Evolutionary conservation across 1,140 invertebrate genomes (phyloP).

Genomic region (Bombus pascuorum): DNA sequence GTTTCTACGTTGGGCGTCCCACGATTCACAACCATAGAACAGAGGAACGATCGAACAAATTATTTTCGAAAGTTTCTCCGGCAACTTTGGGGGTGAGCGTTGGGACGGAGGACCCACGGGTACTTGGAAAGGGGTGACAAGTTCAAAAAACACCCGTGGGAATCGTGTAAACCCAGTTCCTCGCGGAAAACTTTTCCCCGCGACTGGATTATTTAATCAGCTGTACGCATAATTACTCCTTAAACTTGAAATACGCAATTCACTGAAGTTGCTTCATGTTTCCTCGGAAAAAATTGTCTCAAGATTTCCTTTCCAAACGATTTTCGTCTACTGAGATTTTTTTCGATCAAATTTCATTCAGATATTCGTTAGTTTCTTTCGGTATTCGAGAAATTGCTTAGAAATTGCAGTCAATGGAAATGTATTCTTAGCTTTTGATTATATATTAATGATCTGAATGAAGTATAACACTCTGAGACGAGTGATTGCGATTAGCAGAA

Average conservation of each 20-base stretch:
- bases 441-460: neutral
- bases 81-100: neutral
- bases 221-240: constrained; percentile 47
- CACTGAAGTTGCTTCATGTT: neutral
- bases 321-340: neutral
- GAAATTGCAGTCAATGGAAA: neutral
- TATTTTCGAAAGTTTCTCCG: constrained; percentile 55
- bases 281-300: neutral
- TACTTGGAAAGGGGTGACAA: constrained; percentile 36
- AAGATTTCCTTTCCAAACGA: neutral
- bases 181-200: constrained; percentile 48
- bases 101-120: constrained; percentile 15
- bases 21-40: constrained; percentile 10
- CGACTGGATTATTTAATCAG: constrained; percentile 61
- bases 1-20: neutral
- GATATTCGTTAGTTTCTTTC: neutral
- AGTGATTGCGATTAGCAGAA: neutral
- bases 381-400: neutral
- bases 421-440: no score
- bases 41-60: constrained; percentile 42
- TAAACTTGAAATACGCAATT: constrained; percentile 33
- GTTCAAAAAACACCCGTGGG: constrained; percentile 49
- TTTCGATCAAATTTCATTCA: neutral
- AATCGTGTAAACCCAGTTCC: constrained; percentile 22
- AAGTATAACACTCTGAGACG: neutral